Evolutionary conservation across 2,113 vertebrate species (phyloP), one percentile per base, ranked within the genome.

Genomic region (Trachemys scripta): DNA sequence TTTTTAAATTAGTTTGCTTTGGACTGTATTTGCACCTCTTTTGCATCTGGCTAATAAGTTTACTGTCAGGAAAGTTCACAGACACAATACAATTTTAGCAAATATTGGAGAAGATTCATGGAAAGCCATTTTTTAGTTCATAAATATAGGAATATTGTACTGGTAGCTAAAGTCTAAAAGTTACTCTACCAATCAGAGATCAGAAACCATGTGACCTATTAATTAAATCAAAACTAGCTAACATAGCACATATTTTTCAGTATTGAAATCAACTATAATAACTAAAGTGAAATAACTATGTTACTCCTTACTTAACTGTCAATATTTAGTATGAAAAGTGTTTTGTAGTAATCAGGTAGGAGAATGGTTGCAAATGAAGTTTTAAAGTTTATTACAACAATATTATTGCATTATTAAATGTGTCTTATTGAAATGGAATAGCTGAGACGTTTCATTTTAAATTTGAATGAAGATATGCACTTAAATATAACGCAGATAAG

Each of bases 31-130:
- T 97, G 96, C 75, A 92, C 49, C 81, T 78, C 17, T 91, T 95
- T 89, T 92, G 82, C 80, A 96, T 97, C 96, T 96, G 95, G 94
- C 92, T 97, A 97, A 47, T 50, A 91, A 83, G 16, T 92, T 91
- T 87, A 83, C 87, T 96, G 83, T 95, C 90, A 94, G 93, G 87
- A 95, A 95, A 42, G 86, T 50, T 90, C 75, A 29, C 1, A 85
- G 79, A 87, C 2, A 35, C 2, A n/a, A 42, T 72, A 72, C 16
- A n/a, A 38, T 94, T 95, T 93, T 53, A 59, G 89, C 82, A 80
- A 95, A 84, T 17, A 56, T 24, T 38, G 85, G 45, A 91, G 79
- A 92, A 92, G 57, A 35, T 92, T 90, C 79, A 92, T 91, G 90
- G 93, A 95, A 97, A 97, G 84, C 22, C 92, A 92, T 94, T 94